Evolutionary conservation across 2,797 vertebrate genomes (phyloP), one percentile per base, ranked within the genome.

Genomic region (Clarias platycephalus): DNA sequence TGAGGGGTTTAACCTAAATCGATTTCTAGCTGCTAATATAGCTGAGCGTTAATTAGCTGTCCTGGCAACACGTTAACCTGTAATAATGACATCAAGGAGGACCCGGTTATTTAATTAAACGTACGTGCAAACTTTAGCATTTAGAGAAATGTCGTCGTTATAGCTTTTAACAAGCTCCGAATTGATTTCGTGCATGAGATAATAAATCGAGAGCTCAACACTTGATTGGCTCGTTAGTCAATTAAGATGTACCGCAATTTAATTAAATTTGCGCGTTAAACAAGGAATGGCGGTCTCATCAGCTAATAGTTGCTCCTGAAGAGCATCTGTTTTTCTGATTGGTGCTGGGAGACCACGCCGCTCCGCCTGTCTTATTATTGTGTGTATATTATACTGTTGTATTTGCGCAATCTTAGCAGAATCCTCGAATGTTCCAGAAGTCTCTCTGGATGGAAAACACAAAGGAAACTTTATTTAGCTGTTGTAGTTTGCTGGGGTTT

Each of bases 251-350:
- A 40, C 88, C 70, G 82, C 85, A 74, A 75, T 84, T 86, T 83
- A 89, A 53, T 88, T 85, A 81, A 63, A 66, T 66, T 76, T 75
- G 64, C 77, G 34, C 66, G 31, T 83, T 86, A 60, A 75, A 18
- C 15, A 80, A 88, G 86, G 84, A 88, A 89, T 84, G 93, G 94
- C 93, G 62, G 90, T 92, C 91, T 93, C 86, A 86, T 91, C 88
- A 84, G 91, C 93, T 89, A 87, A 93, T 53, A 53, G 49, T 95
- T 95, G 94, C 92, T 93, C 82, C 87, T 84, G 90, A 93, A 94
- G 92, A 93, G 93, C 94, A 91, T 93, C 92, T 94, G 86, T 94
- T 95, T 53, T 95, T 93, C 95, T 95, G 95, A 94, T 92, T 95
- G 95, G 95, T 92, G 94, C 95, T 95, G 93, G 93, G 87, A 90